Evolutionary conservation across 2,888 invertebrate genomes (phyloP).

Genomic region (Nasonovia ribisnigri): DNA sequence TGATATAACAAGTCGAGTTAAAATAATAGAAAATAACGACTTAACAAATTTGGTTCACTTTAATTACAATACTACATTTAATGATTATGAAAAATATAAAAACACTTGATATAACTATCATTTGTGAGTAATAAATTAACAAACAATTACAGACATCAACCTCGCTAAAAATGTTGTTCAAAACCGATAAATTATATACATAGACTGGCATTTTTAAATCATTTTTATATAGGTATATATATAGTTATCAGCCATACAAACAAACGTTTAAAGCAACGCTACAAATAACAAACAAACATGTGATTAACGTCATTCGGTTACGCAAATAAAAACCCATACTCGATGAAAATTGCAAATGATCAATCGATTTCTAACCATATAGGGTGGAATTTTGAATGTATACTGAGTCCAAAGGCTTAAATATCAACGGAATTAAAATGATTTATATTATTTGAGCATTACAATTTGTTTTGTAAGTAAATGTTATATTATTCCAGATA

Average conservation of each 20-base stretch:
- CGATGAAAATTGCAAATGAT: neutral
- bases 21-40: neutral
- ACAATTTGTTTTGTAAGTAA: neutral
- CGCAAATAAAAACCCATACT: neutral
- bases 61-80: neutral
- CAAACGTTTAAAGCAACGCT: neutral
- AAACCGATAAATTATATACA: conserved; percentile 34
- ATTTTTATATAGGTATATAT: neutral
- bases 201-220: neutral
- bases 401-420: neutral
- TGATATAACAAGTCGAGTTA: neutral
- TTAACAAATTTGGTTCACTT: neutral
- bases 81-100: neutral
- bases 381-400: neutral
- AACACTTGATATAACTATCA: neutral
- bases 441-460: neutral
- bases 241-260: conserved; percentile 36
- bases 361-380: neutral
- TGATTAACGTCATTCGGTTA: conserved; percentile 25
- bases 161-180: neutral
- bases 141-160: neutral
- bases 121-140: neutral
- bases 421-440: neutral
- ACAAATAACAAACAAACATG: conserved; percentile 16
- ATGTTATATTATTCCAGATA: neutral